Evolutionary conservation across 2,113 vertebrate species (phyloP).

Genomic region (Uropsilus gracilis): DNA sequence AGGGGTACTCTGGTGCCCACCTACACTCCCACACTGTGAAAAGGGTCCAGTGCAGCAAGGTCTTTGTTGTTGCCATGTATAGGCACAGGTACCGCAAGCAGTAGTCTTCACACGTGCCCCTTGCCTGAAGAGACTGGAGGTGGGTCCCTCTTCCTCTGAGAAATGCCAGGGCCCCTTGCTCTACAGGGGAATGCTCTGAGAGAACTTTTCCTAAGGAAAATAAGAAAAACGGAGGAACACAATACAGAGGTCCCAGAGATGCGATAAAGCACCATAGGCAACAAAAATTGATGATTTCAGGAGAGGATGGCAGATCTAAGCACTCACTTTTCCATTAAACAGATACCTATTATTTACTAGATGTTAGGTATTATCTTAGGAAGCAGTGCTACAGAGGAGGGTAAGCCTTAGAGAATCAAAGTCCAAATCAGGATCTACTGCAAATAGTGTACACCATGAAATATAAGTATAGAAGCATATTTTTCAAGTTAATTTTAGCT

Average conservation of each 20-base stretch:
- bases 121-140: rapidly evolving
- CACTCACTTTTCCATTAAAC: not conserved
- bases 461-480: not conserved
- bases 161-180: not conserved
- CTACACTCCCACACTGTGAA: not conserved
- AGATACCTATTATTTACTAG: not conserved
- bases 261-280: not conserved
- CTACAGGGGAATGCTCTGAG: not conserved
- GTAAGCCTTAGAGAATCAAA: not conserved
- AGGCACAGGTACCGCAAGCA: too few species aligned
- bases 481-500: not conserved
- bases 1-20: not conserved
- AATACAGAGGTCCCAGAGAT: not conserved
- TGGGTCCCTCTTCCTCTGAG: not conserved
- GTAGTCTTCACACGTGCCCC: too few species aligned
- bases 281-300: not conserved
- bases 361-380: not conserved
- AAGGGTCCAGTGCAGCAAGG: not conserved
- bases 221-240: too few species aligned
- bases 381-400: not conserved
- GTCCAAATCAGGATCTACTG: not conserved
- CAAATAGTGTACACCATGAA: not conserved
- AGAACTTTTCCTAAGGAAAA: not conserved
- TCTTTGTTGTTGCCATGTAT: too few species aligned
- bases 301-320: too few species aligned